Base-by-base conservation (phyloP, 2,888 invertebrate species). In the Escarpia spicata region DNA sequence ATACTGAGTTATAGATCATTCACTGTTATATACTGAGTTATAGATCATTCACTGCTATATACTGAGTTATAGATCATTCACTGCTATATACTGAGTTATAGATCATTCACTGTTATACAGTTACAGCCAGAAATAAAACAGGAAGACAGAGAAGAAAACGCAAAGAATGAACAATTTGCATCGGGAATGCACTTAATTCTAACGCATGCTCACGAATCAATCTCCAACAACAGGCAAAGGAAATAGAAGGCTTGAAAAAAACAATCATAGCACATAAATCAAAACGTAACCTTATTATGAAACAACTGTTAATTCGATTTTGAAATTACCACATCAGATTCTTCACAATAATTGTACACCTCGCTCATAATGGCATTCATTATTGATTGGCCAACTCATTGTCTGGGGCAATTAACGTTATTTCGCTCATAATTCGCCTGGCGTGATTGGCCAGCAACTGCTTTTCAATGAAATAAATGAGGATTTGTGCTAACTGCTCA, bases 311-410 rank as follows among this genome's bases (percentile, higher is more conserved):
- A 75, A 75, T 75, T 75, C n/a, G 75, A 75, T 26, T 26, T 75
- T 75, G 75, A 75, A 75, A 75, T 75, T 75, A 75, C 75, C 75
- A 75, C 26, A 75, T 75, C 75, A 75, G 75, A 75, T 75, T 75
- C 75, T 26, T 75, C 75, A 75, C 75, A 75, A 75, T 75, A 75
- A 75, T 75, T 75, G 75, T 75, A 75, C 75, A 75, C 75, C 75
- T 75, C n/a, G 75, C 75, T 75, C n/a, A 26, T 75, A 75, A 75
- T 75, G 75, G 6, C 26, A 75, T 75, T 75, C 75, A 15, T 3
- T 75, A 75, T 75, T 75, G 75, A 75, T 75, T 75, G 75, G 75
- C 26, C 19, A 26, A 75, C 75, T 75, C 75, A 75, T 26, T 75
- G 75, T 26, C 75, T 75, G 75, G 75, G 19, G 26, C 75, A 75